phyloP scores from a whole-genome alignment of 2,888 invertebrate species.

The Odontocerum albicorne region DNA sequence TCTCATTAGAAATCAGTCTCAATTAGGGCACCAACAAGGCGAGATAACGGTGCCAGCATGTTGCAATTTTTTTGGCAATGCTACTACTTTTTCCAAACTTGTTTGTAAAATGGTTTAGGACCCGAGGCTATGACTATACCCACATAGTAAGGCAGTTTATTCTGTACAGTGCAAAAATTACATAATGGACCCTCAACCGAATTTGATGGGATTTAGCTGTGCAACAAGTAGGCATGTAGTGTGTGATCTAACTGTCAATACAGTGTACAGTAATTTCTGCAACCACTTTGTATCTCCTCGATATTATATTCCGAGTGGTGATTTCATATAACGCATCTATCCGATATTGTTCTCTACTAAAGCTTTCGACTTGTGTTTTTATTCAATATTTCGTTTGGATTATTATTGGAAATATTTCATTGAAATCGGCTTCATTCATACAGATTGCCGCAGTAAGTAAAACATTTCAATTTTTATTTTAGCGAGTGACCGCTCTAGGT shows the following conservation, averaged over 20 bases:
- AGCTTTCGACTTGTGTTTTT: not conserved
- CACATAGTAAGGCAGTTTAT: slow-evolving; percentile 24
- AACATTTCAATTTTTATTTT: too few relatives aligned
- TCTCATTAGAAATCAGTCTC: slow-evolving; percentile 41
- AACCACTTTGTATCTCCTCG: slow-evolving; percentile 49
- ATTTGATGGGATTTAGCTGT: slow-evolving; percentile 43
- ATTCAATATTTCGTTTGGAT: not conserved
- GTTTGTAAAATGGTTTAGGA: slow-evolving; percentile 43
- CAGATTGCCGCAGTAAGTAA: not conserved
- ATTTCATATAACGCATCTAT: slow-evolving; percentile 56
- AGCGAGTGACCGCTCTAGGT: too few relatives aligned
- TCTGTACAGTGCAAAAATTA: slow-evolving; percentile 47
- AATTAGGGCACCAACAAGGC: slow-evolving; percentile 61
- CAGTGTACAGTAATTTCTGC: slow-evolving; percentile 57
- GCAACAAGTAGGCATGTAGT: slow-evolving; percentile 62
- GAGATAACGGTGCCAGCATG: slow-evolving; percentile 63
- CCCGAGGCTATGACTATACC: slow-evolving; percentile 27
- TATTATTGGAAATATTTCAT: not conserved
- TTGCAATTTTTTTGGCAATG: slow-evolving; percentile 63
- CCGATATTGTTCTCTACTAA: slow-evolving; percentile 6
- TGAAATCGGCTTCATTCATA: not conserved
- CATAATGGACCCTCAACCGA: slow-evolving; percentile 49
- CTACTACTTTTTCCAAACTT: slow-evolving; percentile 60
- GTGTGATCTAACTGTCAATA: slow-evolving; percentile 57
- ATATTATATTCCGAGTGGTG: slow-evolving; percentile 60